phyloP scores from a whole-genome alignment of 2,797 vertebrate genomes.

The Hybognathus amarus region DNA sequence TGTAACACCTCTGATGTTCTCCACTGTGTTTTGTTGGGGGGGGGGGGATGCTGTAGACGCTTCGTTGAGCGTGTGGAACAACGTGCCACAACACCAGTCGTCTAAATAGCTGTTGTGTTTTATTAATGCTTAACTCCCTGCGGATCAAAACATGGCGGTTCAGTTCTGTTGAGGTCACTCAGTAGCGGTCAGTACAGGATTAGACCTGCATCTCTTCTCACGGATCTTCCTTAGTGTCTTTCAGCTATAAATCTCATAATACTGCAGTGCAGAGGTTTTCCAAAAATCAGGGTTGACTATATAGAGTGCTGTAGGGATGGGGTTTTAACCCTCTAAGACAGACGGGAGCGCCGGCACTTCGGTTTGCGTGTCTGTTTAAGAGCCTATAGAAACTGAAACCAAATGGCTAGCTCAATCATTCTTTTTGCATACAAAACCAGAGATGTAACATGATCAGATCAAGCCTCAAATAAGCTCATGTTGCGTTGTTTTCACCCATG shows the following conservation, averaged over 20 bases:
- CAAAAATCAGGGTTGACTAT: background rate
- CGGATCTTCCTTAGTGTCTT: background rate
- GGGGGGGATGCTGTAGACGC: background rate
- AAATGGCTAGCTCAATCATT: no score
- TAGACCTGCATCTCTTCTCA: background rate
- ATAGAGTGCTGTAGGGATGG: background rate
- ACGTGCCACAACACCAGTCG: constrained; percentile 2
- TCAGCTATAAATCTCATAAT: constrained; percentile 15
- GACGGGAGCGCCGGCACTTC: no score
- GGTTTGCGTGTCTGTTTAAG: no score
- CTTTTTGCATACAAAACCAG: no score
- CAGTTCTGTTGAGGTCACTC: constrained; percentile 24
- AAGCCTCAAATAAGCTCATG: no score
- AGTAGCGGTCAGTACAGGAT: constrained; percentile 1
- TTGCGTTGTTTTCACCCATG: no score
- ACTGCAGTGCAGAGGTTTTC: background rate
- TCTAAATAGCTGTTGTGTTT: constrained; percentile 40
- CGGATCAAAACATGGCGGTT: constrained; percentile 24
- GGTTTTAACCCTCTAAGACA: background rate
- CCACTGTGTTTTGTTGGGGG: constrained; percentile 1
- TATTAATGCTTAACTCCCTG: constrained; percentile 35
- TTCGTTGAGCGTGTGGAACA: background rate
- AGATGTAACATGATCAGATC: no score
- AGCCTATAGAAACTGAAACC: no score
- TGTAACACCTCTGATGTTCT: constrained; percentile 40